Percentiles rank a stretch among this genome's conserved stretches.
phyloP scores from a whole-genome alignment of 2,113 vertebrate genomes.

The Saiga tatarica region DNA sequence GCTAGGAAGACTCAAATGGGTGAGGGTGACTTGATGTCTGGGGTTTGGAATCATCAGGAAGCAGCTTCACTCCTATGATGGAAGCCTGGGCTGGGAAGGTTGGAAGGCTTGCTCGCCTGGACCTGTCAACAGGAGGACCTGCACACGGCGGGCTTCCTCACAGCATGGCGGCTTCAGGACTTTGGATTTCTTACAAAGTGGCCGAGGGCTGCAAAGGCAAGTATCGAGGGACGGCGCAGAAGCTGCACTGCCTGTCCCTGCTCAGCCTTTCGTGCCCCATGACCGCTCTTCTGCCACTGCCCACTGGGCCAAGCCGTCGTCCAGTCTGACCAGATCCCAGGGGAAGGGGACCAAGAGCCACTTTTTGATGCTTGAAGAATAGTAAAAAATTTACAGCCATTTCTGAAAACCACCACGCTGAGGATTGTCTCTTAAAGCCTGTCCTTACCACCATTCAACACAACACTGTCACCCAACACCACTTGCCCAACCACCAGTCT shows the following conservation, averaged over 20 bases:
- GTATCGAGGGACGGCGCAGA: not conserved
- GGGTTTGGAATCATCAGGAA: not conserved
- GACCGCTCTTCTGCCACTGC: not conserved
- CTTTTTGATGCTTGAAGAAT: not conserved
- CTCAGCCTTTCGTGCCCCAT: not conserved
- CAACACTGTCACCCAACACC: not conserved
- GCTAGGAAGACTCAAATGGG: not conserved
- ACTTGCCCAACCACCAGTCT: not conserved
- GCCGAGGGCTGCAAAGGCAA: not conserved
- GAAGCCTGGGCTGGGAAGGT: no score
- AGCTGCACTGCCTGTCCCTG: not conserved
- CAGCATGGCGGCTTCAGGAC: not conserved
- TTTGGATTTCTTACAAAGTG: not conserved
- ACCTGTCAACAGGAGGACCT: fast-evolving
- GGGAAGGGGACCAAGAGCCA: not conserved
- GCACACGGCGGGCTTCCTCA: not conserved
- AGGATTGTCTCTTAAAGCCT: not conserved
- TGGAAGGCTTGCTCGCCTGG: not conserved
- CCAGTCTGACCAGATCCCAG: not conserved
- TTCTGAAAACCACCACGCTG: not conserved
- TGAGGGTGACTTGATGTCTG: not conserved
- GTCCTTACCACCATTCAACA: not conserved
- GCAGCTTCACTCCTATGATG: not conserved
- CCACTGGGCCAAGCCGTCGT: not conserved
- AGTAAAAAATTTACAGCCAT: not conserved